Base-by-base conservation (phyloP, 2,797 vertebrate species). In the Microhierax caerulescens region DNA sequence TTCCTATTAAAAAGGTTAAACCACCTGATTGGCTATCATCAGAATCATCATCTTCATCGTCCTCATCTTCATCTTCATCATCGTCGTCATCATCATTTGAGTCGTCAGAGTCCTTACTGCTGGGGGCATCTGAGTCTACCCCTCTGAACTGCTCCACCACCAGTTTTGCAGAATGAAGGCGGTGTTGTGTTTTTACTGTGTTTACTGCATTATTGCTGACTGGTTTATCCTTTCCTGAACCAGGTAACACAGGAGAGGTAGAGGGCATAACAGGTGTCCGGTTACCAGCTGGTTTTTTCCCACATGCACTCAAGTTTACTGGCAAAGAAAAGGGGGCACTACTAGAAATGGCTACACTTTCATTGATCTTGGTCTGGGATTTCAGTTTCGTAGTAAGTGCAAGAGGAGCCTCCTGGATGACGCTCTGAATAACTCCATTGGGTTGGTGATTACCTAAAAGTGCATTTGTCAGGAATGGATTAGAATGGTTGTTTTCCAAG, bases 11-110 rank as follows among this genome's bases (percentile, higher is more conserved):
- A 96, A 96, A 97, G 95, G 84, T 97, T 69, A 88, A 97, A 98
- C 96, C 98, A 99, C 99, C 99, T 99, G 99, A 99, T 95, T 99
- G 98, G 96, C 99, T 99, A 96, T 99, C 99, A 96, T 98, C 98
- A 94, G 99, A 99, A 97, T 99, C 99, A 77, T 98, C 98, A 92
- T 99, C 99, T 75, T 99, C 99, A 72, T 99, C 98, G 0, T 98
- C 98, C 41, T 99, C 99, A 72, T 98, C 98, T 39, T 99, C 99
- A 65, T 99, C 99, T 30, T 99, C 98, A 6, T 98, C 98, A 3
- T 99, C 99, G 1, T 99, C 99, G 9, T 99, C 99, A 4, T 99
- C 99, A 72, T 98, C 99, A 79, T 98, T 98, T 23, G 99, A 99
- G 95, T 99, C 99, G 21, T 99, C 99, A 2, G 99, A 99, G 97